A percentile compares a stretch with the other conserved stretches of the same genome.
Conservation (phyloP, 1,140 invertebrate species). For the Calephelis nemesis region DNA sequence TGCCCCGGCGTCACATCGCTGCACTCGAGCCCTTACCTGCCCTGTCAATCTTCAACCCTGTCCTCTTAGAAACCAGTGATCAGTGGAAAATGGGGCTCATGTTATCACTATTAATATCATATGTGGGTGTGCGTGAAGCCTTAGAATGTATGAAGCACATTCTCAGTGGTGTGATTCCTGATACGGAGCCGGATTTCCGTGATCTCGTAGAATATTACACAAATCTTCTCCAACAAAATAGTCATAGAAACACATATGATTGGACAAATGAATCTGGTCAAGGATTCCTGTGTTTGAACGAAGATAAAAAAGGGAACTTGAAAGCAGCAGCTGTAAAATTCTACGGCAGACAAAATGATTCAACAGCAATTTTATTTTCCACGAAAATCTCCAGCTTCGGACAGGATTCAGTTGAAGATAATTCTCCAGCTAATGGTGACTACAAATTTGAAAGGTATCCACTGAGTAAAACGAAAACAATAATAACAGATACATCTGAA, state of each 20-base stretch:
- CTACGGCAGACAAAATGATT: slow-evolving; percentile 59
- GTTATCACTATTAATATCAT: slow-evolving; percentile 85
- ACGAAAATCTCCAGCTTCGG: slow-evolving; percentile 78
- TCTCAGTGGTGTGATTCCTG: slow-evolving; percentile 69
- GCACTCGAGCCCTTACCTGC: slow-evolving; percentile 52
- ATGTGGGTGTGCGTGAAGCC: slow-evolving; percentile 85
- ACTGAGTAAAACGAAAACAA: slow-evolving; percentile 66
- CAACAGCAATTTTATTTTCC: slow-evolving; percentile 71
- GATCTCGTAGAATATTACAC: slow-evolving; percentile 67
- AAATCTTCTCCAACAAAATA: slow-evolving; percentile 49
- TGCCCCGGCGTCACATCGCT: slow-evolving; percentile 70
- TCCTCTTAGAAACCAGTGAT: slow-evolving; percentile 44
- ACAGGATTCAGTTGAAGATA: slow-evolving; percentile 70
- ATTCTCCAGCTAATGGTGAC: slow-evolving; percentile 51
- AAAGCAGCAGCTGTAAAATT: slow-evolving; percentile 64
- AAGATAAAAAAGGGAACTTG: slow-evolving; percentile 62
- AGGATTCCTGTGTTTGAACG: slow-evolving; percentile 68
- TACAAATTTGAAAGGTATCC: slow-evolving; percentile 56
- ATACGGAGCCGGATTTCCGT: slow-evolving; percentile 58
- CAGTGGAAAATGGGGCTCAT: slow-evolving; percentile 82
- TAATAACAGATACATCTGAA: slow-evolving; percentile 60
- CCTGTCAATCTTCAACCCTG: slow-evolving; percentile 42
- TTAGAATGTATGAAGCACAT: slow-evolving; percentile 81
- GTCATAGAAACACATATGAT: slow-evolving; percentile 48
- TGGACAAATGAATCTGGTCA: slow-evolving; percentile 63